Conservation (phyloP, 37 sponge, comb jelly and placozoan genomes). For the Beroe forskalii region DNA sequence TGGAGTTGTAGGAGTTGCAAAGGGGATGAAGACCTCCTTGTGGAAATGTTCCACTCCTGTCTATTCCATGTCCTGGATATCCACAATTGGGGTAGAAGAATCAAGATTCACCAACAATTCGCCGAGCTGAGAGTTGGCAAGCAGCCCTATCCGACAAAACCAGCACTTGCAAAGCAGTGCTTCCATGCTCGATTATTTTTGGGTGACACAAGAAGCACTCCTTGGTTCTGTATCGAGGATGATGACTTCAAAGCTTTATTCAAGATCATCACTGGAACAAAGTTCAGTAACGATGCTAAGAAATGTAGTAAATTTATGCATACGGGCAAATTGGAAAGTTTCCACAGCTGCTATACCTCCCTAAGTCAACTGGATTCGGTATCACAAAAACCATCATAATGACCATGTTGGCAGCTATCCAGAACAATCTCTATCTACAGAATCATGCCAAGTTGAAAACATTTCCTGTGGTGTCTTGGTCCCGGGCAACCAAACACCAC, state of each 20-base stretch:
- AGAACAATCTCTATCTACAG: no score
- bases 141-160: slow-evolving; percentile 10
- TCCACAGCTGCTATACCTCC: neutral
- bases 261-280: slow-evolving; percentile 22
- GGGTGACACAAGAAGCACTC: neutral
- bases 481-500: no score
- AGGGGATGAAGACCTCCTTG: slow-evolving; percentile 3
- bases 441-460: no score
- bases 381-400: neutral
- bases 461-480: no score
- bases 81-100: neutral
- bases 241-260: slow-evolving; percentile 13
- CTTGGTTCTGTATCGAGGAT: neutral
- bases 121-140: neutral
- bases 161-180: slow-evolving; percentile 5
- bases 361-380: neutral
- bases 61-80: neutral
- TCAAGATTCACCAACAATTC: neutral
- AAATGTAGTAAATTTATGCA: no score
- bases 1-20: neutral
- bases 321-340: neutral
- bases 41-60: slow-evolving; percentile 23
- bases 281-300: neutral
- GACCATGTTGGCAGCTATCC: neutral
- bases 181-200: neutral